Base-by-base conservation (phyloP, 1,140 invertebrate genomes). In the Pogonus chalceus region DNA sequence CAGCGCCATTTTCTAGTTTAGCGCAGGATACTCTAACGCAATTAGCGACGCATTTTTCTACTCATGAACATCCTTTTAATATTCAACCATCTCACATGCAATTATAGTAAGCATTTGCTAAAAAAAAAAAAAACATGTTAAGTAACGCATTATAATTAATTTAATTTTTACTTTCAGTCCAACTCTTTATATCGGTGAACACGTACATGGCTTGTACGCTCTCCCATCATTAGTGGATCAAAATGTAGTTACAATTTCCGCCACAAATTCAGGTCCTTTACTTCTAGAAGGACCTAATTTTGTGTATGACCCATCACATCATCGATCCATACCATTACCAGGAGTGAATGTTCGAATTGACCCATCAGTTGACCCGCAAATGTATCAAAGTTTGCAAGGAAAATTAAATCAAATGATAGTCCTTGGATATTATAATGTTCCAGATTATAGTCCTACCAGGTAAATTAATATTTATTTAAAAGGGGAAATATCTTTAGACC, bases 171-270 rank as follows among this genome's bases (percentile, higher is more conserved):
- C n/a, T 80, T 76, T 61, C 67, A 93, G 90, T 60, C 90, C 90
- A 51, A 96, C 92, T 0, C 73, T 98, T 16, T 98, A 96, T 71
- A 83, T 98, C 58, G 95, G 95, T 3, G 87, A 96, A 69, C 86
- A 92, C 70, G 76, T 78, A 52, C 81, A 90, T 67, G 90, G 90
- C 1, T 70, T 94, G 1, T 98, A 96, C 71, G 95, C 93, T 0
- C 68, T 97, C 35, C 90, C 90, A 2, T 92, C 92, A 0, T 71
- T 95, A 20, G 92, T 94, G 0, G 93, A 96, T 72, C 84, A 89
- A 61, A 84, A 85, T 53, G 83, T 80, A 9, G 79, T 84, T 10
- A 84, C 84, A 7, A 86, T 88, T 68, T 81, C 81, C 0, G 76
- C 78, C 1, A 77, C 75, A 3, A 77, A 80, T 52, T 63, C 73